Evolutionary conservation across 2,888 invertebrate genomes (phyloP).

Genomic region (Amphimallon solstitiale): DNA sequence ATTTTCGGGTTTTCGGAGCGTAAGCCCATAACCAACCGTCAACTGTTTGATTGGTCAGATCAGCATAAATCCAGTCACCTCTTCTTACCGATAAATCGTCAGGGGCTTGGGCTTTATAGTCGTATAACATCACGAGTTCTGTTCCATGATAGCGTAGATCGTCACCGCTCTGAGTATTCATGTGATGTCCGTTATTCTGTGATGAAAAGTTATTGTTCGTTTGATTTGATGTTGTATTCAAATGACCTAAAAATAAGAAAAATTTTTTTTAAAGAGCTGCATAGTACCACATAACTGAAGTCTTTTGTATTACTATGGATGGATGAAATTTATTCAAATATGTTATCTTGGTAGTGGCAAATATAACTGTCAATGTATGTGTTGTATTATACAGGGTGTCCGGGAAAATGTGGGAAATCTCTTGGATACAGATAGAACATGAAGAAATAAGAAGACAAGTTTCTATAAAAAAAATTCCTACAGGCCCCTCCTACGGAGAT

Average conservation of each 20-base stretch:
- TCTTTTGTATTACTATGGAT: no score
- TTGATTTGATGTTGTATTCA: conserved; percentile 61
- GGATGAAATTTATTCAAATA: no score
- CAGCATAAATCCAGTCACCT: conserved; percentile 96
- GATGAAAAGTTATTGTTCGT: conserved; percentile 53
- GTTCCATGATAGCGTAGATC: conserved; percentile 87
- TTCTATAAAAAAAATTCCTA: no score
- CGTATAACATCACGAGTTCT: conserved; percentile 92
- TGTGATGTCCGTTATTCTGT: conserved; percentile 54
- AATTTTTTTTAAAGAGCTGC: no score
- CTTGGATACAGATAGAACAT: no score
- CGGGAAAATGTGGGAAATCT: no score
- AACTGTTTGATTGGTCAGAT: conserved; percentile 91
- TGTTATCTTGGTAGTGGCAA: no score
- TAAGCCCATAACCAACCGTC: conserved; percentile 97
- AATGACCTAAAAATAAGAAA: conserved; percentile 63
- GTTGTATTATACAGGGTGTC: no score
- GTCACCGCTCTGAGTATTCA: conserved; percentile 62
- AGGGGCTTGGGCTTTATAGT: conserved; percentile 95
- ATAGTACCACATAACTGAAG: no score
- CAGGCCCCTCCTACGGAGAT: no score
- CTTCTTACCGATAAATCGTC: conserved; percentile 90
- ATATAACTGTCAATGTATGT: no score
- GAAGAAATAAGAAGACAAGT: no score
- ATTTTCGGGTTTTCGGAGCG: conserved; percentile 90